Evolutionary conservation across 1,140 invertebrate genomes (phyloP).

Genomic region (Cryptotermes secundus): DNA sequence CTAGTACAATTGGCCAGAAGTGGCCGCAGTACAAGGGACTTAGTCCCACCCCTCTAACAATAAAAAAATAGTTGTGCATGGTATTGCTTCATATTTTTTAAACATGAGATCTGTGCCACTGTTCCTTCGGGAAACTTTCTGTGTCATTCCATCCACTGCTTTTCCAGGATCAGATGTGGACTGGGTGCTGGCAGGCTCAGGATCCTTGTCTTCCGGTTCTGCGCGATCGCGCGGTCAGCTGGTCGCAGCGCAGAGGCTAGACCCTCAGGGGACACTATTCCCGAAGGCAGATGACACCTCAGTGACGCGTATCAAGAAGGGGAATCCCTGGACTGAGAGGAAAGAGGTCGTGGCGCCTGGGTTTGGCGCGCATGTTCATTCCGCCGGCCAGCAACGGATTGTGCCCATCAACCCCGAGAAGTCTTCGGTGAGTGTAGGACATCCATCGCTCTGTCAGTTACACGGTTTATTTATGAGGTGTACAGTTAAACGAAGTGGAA

Average conservation of each 20-base stretch:
- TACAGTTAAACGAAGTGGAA: too few relatives aligned
- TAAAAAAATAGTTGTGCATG: too few relatives aligned
- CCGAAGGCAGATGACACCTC: neutral
- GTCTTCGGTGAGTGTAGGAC: neutral
- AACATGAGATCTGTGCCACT: too few relatives aligned
- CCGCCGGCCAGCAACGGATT: neutral
- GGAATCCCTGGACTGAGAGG: neutral
- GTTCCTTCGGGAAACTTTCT: too few relatives aligned
- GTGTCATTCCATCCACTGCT: neutral
- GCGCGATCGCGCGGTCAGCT: constrained; percentile 38
- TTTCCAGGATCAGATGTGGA: constrained; percentile 62
- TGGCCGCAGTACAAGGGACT: too few relatives aligned
- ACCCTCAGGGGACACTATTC: neutral
- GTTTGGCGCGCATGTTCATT: neutral
- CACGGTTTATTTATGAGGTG: neutral
- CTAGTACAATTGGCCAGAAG: too few relatives aligned
- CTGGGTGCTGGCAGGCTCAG: constrained; percentile 66
- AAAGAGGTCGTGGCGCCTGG: neutral
- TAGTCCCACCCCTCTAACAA: too few relatives aligned
- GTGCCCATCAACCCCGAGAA: neutral
- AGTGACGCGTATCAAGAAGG: neutral
- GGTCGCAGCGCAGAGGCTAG: constrained; percentile 19
- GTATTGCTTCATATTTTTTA: too few relatives aligned
- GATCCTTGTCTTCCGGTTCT: constrained; percentile 56
- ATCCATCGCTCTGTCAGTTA: neutral